Evolutionary conservation across 2,113 vertebrate genomes (phyloP).

Genomic region (Pelecanoides urinatrix): DNA sequence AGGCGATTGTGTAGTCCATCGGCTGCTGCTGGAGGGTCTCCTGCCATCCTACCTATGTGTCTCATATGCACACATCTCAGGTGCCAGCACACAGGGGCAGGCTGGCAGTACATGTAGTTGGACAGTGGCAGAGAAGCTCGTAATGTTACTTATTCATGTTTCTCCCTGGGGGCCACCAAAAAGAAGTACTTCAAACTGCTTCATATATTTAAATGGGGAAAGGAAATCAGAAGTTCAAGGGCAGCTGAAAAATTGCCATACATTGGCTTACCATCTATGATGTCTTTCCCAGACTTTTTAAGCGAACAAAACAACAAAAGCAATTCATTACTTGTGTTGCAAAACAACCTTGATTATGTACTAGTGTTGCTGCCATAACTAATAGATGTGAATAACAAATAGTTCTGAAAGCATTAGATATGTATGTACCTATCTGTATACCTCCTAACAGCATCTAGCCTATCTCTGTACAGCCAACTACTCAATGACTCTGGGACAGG

Average conservation of each 20-base stretch:
- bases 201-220: background rate
- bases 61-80: accelerated
- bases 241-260: background rate
- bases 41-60: accelerated
- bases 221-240: background rate
- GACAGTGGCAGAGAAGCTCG: background rate
- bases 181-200: background rate
- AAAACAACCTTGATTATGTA: background rate
- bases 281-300: background rate
- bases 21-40: background rate
- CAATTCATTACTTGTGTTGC: background rate
- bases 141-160: background rate
- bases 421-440: background rate
- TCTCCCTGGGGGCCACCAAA: background rate
- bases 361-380: background rate
- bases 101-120: accelerated
- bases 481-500: background rate
- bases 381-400: background rate
- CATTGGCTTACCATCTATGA: accelerated
- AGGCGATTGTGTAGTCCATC: accelerated
- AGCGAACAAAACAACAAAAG: background rate
- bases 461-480: background rate
- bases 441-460: background rate
- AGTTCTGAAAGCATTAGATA: background rate
- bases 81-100: background rate